phyloP scores from a whole-genome alignment of 2,888 invertebrate species.

The Oligia latruncula region DNA sequence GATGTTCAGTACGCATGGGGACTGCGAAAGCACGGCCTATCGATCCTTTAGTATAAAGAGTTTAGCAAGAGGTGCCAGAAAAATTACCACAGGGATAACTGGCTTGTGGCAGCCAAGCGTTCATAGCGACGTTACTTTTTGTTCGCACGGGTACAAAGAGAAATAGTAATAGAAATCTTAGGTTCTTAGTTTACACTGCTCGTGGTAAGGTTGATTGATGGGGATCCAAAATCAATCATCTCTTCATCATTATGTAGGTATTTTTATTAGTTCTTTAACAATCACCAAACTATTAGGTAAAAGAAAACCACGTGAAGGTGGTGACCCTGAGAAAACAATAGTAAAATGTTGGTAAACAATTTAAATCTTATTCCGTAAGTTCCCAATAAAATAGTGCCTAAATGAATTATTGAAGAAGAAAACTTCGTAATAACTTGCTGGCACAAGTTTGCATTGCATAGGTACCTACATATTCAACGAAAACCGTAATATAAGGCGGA shows the following conservation, averaged over 20 bases:
- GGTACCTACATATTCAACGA: not conserved
- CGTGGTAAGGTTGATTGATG: not conserved
- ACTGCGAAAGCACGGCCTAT: too few species aligned
- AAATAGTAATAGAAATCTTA: not conserved
- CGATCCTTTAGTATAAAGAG: too few species aligned
- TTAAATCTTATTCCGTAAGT: not conserved
- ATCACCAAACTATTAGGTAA: not conserved
- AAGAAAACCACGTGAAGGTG: not conserved
- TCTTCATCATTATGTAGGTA: not conserved
- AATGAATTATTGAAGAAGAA: slow-evolving; percentile 1
- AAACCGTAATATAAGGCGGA: not conserved
- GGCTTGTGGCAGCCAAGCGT: too few species aligned
- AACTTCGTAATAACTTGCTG: not conserved
- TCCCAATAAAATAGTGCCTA: slow-evolving; percentile 7
- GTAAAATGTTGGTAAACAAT: not conserved
- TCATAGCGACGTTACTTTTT: too few species aligned
- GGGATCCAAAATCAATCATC: not conserved
- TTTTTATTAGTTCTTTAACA: not conserved
- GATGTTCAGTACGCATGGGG: too few species aligned
- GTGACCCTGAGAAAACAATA: not conserved
- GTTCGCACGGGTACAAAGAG: not conserved
- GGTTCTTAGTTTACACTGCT: not conserved
- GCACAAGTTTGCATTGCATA: slow-evolving; percentile 16
- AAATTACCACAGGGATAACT: too few species aligned
- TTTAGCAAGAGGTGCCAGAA: too few species aligned